These are phyloP conservation scores for Mythimna vitellina DNA, from an alignment of 2,888 invertebrate species.

Conservation along the genomic window DNA sequence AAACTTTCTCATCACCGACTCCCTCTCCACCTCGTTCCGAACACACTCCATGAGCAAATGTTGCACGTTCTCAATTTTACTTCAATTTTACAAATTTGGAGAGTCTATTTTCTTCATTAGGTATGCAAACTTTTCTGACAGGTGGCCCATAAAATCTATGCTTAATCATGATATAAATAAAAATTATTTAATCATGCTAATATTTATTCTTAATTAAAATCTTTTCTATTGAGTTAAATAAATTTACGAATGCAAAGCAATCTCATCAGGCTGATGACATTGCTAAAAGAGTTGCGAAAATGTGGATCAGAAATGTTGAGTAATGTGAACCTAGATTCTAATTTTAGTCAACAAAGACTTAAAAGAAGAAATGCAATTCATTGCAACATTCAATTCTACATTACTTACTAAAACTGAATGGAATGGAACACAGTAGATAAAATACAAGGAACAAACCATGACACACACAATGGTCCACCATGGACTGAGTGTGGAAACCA, in stretches of 20 bases:
- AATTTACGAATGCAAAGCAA: not conserved
- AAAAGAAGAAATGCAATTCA: too few relatives aligned
- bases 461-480: too few relatives aligned
- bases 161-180: not conserved
- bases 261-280: not conserved
- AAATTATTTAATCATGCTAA: not conserved
- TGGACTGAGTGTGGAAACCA: too few relatives aligned
- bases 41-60: too few relatives aligned
- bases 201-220: not conserved
- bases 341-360: not conserved
- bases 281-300: not conserved
- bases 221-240: not conserved
- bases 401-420: not conserved
- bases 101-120: too few relatives aligned
- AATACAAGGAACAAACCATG: not conserved
- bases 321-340: slow-evolving; percentile 11
- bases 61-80: too few relatives aligned
- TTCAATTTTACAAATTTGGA: too few relatives aligned
- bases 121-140: too few relatives aligned
- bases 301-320: slow-evolving; percentile 16
- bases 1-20: too few relatives aligned
- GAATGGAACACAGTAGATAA: too few relatives aligned
- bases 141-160: not conserved
- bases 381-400: too few relatives aligned
- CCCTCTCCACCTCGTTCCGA: too few relatives aligned